Base-by-base conservation (phyloP, 37 sponge, comb jelly and placozoan species). In the Aplysina aerophoba region DNA sequence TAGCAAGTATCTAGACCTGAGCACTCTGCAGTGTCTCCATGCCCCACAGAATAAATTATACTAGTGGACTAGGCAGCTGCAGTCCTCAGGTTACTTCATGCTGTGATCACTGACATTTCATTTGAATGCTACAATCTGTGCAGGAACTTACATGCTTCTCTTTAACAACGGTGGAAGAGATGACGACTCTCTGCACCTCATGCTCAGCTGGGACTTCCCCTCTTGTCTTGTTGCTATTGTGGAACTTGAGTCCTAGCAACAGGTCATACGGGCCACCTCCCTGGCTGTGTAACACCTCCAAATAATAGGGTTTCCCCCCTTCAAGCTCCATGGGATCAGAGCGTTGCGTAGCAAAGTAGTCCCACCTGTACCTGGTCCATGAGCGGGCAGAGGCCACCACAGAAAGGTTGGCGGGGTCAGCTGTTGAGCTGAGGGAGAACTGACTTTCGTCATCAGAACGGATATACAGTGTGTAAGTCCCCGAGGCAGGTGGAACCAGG, bases 401-500 rank as follows among this genome's bases (percentile, higher is more conserved):
- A 25, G 67, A n/a, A 53, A 79, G 80, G 68, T 83, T 38, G 27
- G 81, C 89, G 0, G 67, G 62, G 31, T 85, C 80, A n/a, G 41
- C 54, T 38, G 85, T 85, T 39, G 86, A 85, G 57, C 94, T 94
- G 53, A 94, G 37, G 41, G 86, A 91, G 39, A 91, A 60, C 2
- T 82, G 64, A 35, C 89, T 89, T 11, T 14, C 30, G 67, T 94
- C 94, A 73, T 94, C 96, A n/a, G 96, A 90, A 25, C 59, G 56
- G 15, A 93, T 44, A 33, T 38, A 25, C 58, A 96, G 81, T 11
- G 94, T 89, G 64, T 93, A 96, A n/a, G 39, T 57, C 20, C 91
- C 81, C 11, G 86, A 68, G 3, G 84, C 38, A 17, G 96, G 96
- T 17, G 96, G 92, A 0, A 96, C 91, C 79, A 96, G 91, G 83